Conservation (phyloP, 2,888 invertebrate genomes). For the Schrankia costaestrigalis region DNA sequence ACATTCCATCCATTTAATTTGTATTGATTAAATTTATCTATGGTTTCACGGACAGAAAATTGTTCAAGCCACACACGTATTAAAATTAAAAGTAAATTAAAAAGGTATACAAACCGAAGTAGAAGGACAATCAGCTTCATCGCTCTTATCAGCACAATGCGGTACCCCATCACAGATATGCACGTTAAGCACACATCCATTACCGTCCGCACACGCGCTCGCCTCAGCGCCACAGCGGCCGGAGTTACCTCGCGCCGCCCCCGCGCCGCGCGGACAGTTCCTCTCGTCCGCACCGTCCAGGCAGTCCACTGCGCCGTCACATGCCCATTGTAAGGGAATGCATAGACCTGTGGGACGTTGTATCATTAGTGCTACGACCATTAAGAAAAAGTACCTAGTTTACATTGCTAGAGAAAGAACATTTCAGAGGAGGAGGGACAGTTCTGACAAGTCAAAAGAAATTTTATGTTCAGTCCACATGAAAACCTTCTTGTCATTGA, state of each 20-base stretch:
- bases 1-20: no score
- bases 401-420: no score
- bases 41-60: background rate
- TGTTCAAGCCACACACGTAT: no score
- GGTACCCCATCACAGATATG: slow-evolving; percentile 88
- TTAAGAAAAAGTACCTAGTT: no score
- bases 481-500: no score
- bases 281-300: slow-evolving; percentile 89
- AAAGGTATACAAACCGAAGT: slow-evolving; percentile 18
- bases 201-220: slow-evolving; percentile 27
- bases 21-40: no score
- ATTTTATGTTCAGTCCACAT: no score
- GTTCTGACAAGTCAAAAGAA: no score
- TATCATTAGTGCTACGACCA: no score
- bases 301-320: slow-evolving; percentile 91
- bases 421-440: no score
- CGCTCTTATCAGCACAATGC: slow-evolving; percentile 86
- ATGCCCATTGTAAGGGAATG: slow-evolving; percentile 88
- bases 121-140: slow-evolving; percentile 79
- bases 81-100: no score
- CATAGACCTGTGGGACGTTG: slow-evolving; percentile 84
- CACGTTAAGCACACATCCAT: slow-evolving; percentile 66
- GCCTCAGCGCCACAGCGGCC: slow-evolving; percentile 27
- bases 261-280: slow-evolving; percentile 36
- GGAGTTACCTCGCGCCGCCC: slow-evolving; percentile 13